Evolutionary conservation across 2,888 invertebrate species (phyloP).

Genomic region (Leistus spinibarbis): DNA sequence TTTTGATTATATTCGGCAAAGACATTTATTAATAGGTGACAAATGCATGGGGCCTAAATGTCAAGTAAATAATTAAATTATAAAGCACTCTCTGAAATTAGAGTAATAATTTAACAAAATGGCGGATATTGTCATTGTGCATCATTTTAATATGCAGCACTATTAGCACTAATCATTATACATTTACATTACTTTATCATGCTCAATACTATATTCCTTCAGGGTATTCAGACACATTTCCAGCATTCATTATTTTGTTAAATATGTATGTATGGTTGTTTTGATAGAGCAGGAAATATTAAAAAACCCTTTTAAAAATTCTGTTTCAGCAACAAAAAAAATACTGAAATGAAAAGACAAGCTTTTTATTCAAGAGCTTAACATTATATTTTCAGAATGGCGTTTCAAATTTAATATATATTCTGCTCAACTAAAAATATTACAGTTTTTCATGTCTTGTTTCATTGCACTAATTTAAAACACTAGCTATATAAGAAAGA

Average conservation of each 20-base stretch:
- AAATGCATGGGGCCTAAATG: neutral
- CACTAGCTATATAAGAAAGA: too few relatives aligned
- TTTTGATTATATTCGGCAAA: neutral
- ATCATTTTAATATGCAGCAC: neutral
- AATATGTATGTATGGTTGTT: too few relatives aligned
- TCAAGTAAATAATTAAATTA: neutral
- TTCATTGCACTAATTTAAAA: too few relatives aligned
- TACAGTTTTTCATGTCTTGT: too few relatives aligned
- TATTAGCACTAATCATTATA: neutral
- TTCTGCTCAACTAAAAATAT: neutral
- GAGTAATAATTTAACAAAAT: neutral
- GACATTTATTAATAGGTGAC: neutral
- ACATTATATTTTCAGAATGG: too few relatives aligned
- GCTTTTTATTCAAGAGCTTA: too few relatives aligned
- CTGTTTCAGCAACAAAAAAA: too few relatives aligned
- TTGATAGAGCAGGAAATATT: too few relatives aligned
- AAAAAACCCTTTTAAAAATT: too few relatives aligned
- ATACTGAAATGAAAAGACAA: too few relatives aligned
- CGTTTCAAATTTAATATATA: neutral
- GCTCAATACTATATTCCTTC: neutral
- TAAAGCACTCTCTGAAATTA: neutral
- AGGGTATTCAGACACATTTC: too few relatives aligned
- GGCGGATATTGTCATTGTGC: neutral
- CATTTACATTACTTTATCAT: neutral
- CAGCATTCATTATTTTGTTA: too few relatives aligned